Conservation (phyloP, 2,113 vertebrate species). For the Cheirogaleus medius region DNA sequence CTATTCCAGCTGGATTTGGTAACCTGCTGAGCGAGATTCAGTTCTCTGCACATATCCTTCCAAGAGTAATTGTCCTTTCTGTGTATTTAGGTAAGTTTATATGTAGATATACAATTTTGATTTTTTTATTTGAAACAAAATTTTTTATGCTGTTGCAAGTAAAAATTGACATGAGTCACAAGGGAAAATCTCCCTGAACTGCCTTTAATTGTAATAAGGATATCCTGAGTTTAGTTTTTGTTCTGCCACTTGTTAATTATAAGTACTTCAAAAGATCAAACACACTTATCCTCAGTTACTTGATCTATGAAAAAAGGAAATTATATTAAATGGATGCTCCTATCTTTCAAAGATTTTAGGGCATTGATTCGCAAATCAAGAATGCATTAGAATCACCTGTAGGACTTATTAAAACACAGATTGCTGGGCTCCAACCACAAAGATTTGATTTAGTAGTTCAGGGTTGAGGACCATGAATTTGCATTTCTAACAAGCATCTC, state of each 20-base stretch:
- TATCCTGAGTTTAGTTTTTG: neutral
- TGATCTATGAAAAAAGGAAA: neutral
- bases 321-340: neutral
- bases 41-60: neutral
- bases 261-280: neutral
- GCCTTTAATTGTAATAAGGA: neutral
- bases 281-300: neutral
- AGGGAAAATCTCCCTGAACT: neutral
- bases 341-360: neutral
- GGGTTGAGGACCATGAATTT: neutral
- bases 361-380: neutral
- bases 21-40: constrained; percentile 27
- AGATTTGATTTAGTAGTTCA: neutral
- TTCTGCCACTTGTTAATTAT: neutral
- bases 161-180: neutral
- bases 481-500: neutral
- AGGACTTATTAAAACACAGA: neutral
- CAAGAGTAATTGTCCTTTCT: neutral
- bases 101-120: neutral
- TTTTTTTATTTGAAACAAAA: constrained; percentile 5
- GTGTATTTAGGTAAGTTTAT: neutral
- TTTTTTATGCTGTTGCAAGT: neutral
- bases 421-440: neutral
- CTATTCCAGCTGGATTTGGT: neutral
- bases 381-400: neutral